phyloP scores from a whole-genome alignment of 1,140 invertebrate genomes.

The Contarinia nasturtii region DNA sequence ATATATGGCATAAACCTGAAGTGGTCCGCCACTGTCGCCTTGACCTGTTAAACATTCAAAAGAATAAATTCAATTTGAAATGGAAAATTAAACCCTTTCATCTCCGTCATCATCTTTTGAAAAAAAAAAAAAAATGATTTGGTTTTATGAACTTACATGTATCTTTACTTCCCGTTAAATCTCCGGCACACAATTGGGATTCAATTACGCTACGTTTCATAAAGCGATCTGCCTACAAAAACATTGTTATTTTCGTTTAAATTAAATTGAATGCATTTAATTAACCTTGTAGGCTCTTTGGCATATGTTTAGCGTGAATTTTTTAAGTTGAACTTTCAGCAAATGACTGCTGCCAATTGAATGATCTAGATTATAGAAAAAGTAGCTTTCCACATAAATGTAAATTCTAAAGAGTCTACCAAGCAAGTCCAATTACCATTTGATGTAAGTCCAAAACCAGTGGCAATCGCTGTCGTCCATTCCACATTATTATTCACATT shows the following conservation, averaged over 20 bases:
- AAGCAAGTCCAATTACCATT: background rate
- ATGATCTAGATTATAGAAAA: background rate
- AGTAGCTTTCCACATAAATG: no score
- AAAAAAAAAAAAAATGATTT: background rate
- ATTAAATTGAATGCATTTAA: background rate
- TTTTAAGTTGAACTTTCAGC: background rate
- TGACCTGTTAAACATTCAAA: no score
- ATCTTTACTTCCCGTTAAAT: background rate
- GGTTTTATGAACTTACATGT: constrained; percentile 1
- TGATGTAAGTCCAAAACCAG: background rate
- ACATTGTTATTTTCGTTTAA: background rate
- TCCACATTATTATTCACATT: background rate
- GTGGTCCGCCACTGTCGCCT: no score
- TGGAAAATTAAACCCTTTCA: background rate
- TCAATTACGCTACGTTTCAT: background rate
- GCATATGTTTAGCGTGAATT: background rate
- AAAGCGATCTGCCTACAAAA: background rate
- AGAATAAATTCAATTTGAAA: background rate
- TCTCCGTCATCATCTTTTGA: background rate
- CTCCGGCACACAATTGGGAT: background rate
- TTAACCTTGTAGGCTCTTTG: background rate
- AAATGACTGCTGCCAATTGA: background rate
- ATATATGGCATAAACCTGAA: no score
- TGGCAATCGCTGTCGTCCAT: background rate
- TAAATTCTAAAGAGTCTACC: no score